A percentile compares a stretch with the other conserved stretches of the same genome.
These are phyloP conservation scores for Lepidocyrtoides sp. DNA, from an alignment of 2,888 invertebrate genomes.

Conservation along the genomic window DNA sequence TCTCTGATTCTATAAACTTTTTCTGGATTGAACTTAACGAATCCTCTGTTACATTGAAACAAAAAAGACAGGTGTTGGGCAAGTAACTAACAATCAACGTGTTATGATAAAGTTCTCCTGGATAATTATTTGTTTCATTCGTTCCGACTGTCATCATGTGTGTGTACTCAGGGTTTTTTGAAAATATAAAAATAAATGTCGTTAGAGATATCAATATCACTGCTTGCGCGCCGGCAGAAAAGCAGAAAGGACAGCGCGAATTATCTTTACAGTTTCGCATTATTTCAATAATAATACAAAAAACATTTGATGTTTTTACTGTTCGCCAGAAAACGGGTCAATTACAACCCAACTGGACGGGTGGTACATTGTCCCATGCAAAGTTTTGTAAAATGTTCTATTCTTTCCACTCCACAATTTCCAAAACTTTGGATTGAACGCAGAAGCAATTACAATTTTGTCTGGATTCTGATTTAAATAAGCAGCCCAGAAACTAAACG, in stretches of 20 bases:
- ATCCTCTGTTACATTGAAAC: not conserved
- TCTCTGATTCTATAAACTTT: not conserved
- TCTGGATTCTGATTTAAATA: slow-evolving; percentile 60
- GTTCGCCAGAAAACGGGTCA: slow-evolving; percentile 38
- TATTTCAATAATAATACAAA: too few species aligned
- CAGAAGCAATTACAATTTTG: slow-evolving; percentile 66
- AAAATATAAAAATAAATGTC: not conserved
- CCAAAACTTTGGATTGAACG: slow-evolving; percentile 34
- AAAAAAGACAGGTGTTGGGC: not conserved
- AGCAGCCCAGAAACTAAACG: slow-evolving; percentile 69
- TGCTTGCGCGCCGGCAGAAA: not conserved
- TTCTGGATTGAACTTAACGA: not conserved
- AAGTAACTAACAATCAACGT: not conserved
- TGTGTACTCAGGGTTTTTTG: not conserved
- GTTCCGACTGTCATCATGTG: not conserved
- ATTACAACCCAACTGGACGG: slow-evolving; percentile 44
- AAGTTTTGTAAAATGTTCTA: not conserved
- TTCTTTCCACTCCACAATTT: not conserved
- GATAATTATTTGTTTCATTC: not conserved
- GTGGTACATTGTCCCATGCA: slow-evolving; percentile 35
- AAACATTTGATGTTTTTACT: too few species aligned
- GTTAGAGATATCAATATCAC: not conserved
- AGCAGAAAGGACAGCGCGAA: not conserved
- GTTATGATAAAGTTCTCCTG: not conserved
- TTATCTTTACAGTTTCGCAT: too few species aligned